Percentiles rank a stretch among this genome's conserved stretches.
Conservation (phyloP, 2,888 invertebrate genomes). For the Escarpia spicata region DNA sequence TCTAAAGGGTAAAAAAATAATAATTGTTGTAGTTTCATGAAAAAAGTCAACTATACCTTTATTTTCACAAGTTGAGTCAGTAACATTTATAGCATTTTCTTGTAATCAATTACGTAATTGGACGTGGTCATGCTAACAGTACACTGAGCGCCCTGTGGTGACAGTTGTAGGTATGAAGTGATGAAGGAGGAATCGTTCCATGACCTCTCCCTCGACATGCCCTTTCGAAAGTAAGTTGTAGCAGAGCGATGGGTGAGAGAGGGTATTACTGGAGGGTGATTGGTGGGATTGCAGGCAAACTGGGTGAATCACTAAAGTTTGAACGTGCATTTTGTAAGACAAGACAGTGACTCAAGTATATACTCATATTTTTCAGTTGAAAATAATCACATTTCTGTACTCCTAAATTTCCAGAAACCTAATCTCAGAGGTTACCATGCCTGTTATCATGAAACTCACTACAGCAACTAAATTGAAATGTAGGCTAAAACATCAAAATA, state of each 20-base stretch:
- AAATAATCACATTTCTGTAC: no score
- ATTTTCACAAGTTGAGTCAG: no score
- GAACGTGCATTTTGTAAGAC: neutral
- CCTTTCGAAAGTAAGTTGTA: constrained; percentile 47
- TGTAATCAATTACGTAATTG: neutral
- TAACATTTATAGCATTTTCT: no score
- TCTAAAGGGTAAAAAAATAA: no score
- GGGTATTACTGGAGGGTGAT: neutral
- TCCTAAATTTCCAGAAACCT: no score
- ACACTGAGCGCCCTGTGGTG: constrained; percentile 30
- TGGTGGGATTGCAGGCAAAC: neutral
- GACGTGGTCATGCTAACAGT: neutral
- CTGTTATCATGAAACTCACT: neutral
- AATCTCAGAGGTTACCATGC: no score
- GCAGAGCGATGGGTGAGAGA: neutral
- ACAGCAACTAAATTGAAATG: neutral
- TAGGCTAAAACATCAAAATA: neutral
- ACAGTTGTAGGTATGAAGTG: constrained; percentile 54
- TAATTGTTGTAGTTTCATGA: no score
- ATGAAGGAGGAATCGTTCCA: constrained; percentile 55
- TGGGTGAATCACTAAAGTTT: neutral
- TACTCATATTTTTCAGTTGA: neutral
- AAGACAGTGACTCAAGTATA: neutral
- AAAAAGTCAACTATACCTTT: no score
- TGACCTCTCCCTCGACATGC: constrained; percentile 59